Evolutionary conservation across 2,113 vertebrate genomes (phyloP), one percentile per base, ranked within the genome.

Genomic region (Tachysurus fulvidraco): DNA sequence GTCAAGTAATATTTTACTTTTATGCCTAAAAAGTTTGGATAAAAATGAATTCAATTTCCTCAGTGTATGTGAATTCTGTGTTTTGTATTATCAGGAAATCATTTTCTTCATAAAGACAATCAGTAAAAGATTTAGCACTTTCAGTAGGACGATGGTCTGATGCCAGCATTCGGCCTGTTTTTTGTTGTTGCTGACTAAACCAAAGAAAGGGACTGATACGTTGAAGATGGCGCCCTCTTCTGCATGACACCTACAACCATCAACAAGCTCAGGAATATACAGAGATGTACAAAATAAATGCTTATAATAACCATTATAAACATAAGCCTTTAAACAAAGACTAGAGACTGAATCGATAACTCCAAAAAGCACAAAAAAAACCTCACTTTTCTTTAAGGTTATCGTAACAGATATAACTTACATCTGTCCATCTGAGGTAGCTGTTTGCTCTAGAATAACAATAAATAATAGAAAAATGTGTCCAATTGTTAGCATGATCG

Each of bases 151-250:
- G 23, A 60, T 78, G 74, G 28, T 28, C 74, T 17, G 52, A 85
- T 30, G 60, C 76, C 46, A 59, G 23, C 62, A 71, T 44, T 55
- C 80, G 84, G 54, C 36, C 50, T 50, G 46, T 50, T 67, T 23
- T 21, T 78, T n/a, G n/a, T 36, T 74, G 55, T 14, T 30, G 41
- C 14, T 64, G 73, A 78, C 30, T 14, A 76, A 62, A 62, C n/a
- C 7, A 36, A 54, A 25, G 17, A 54, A 30, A 28, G 25, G 1
- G 46, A 11, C 17, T 12, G 21, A 36, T 9, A 86, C 19, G 77
- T 57, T 54, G n/a, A 74, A 14, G 12, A 86, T 67, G 54, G 80
- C 46, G 28, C 86, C 86, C 80, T 77, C 81, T 87, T 8, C 69
- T 83, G 86, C 21, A 30, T 80, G 54, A 52, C 5, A 54, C 41